Evolutionary conservation across 1,140 invertebrate genomes (phyloP).

Genomic region (Lanistes nyassanus): DNA sequence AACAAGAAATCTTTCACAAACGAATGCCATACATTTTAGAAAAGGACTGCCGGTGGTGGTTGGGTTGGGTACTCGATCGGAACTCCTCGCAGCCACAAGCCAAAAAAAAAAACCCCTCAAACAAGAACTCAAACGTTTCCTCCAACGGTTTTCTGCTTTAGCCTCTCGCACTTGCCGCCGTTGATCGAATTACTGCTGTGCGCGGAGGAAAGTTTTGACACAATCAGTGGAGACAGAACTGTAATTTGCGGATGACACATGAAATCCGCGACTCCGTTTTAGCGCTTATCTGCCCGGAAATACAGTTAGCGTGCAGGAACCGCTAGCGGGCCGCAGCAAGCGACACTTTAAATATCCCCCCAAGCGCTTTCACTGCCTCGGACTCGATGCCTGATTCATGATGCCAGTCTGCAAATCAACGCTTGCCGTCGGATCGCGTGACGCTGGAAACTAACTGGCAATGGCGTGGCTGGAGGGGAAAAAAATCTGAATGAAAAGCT

Average conservation of each 20-base stretch:
- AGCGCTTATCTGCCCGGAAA: conserved; percentile 24
- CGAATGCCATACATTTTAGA: no score
- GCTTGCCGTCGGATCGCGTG: conserved; percentile 15
- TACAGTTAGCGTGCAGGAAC: conserved; percentile 18
- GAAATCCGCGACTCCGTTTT: conserved; percentile 21
- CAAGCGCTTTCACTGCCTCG: neutral
- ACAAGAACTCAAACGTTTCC: neutral
- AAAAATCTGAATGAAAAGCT: no score
- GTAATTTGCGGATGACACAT: conserved; percentile 29
- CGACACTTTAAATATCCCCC: conserved; percentile 25
- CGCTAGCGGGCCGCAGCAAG: neutral
- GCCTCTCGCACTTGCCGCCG: neutral
- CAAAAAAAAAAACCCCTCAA: conserved; percentile 1
- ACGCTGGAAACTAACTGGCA: neutral
- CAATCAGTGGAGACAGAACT: conserved; percentile 25
- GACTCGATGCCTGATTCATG: conserved; percentile 16
- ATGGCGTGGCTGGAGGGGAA: no score
- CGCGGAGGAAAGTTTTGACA: conserved; percentile 18
- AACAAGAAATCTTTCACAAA: no score
- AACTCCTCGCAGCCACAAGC: no score
- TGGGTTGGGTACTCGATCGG: no score
- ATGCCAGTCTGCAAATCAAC: conserved; percentile 13
- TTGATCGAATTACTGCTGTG: conserved; percentile 26
- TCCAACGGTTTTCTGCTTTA: no score
- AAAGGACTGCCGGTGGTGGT: no score